Evolutionary conservation across 2,888 invertebrate genomes (phyloP).

Genomic region (Xylocampa areola): DNA sequence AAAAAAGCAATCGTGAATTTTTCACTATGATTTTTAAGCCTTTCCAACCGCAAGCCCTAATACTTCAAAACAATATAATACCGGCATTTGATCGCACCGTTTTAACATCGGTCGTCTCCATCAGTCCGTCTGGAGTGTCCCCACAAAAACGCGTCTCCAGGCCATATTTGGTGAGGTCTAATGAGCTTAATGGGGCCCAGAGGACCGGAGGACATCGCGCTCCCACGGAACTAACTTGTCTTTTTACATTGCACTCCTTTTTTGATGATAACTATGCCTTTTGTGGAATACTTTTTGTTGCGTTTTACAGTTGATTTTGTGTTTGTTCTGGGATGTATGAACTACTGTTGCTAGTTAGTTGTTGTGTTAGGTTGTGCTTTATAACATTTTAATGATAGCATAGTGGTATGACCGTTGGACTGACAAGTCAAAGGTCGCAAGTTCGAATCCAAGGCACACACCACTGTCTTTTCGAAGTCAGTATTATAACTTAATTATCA

Average conservation of each 20-base stretch:
- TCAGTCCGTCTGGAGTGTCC: conserved; percentile 55
- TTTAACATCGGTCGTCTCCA: conserved; percentile 57
- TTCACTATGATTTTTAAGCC: too few relatives aligned
- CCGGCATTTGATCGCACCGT: conserved; percentile 58
- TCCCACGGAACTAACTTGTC: conserved; percentile 70
- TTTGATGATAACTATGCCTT: conserved; percentile 60
- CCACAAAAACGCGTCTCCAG: conserved; percentile 66
- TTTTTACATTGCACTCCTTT: conserved; percentile 65
- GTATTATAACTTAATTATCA: too few relatives aligned
- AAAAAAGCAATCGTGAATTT: too few relatives aligned
- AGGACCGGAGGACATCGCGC: conserved; percentile 65
- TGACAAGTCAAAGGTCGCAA: too few relatives aligned
- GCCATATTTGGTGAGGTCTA: conserved; percentile 78
- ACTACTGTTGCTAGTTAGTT: neutral
- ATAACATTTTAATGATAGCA: too few relatives aligned
- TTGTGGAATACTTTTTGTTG: conserved; percentile 43
- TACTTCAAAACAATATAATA: conserved; percentile 55
- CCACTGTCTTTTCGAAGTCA: too few relatives aligned
- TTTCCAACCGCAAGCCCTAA: conserved; percentile 7
- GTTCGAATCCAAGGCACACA: too few relatives aligned
- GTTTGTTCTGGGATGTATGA: neutral
- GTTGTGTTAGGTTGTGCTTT: too few relatives aligned
- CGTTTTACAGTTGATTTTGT: conserved; percentile 13
- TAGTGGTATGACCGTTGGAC: too few relatives aligned
- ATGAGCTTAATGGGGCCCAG: conserved; percentile 74